Percentiles rank a stretch among this genome's conserved stretches.
Evolutionary conservation across 2,113 vertebrate species (phyloP).

Genomic region (Mesoclemmys tuberculata): DNA sequence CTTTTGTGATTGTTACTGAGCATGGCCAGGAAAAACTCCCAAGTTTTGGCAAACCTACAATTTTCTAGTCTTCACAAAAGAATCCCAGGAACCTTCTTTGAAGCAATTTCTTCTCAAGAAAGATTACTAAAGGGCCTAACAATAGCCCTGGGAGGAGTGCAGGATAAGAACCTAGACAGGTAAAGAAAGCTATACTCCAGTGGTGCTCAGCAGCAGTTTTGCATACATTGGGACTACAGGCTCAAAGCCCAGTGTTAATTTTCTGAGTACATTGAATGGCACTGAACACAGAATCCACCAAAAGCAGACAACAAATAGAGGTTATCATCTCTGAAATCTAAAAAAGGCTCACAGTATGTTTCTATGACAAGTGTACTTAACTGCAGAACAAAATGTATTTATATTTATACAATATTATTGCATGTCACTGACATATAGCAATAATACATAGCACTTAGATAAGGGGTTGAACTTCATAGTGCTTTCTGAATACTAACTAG

Average conservation of each 20-base stretch:
- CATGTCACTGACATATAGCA: background rate
- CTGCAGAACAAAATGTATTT: background rate
- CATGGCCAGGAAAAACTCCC: slow-evolving; percentile 62
- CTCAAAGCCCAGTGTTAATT: slow-evolving; percentile 11
- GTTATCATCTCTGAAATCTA: slow-evolving; percentile 18
- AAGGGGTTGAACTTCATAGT: background rate
- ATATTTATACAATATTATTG: background rate
- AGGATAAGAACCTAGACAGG: background rate
- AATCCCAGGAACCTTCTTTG: slow-evolving; percentile 67
- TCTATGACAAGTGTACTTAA: background rate
- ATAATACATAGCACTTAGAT: background rate
- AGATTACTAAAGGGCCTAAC: slow-evolving; percentile 56
- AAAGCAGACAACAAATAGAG: background rate
- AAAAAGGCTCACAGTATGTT: slow-evolving; percentile 27
- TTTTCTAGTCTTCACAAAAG: slow-evolving; percentile 69
- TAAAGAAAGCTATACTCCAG: background rate
- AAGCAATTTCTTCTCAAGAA: slow-evolving; percentile 42
- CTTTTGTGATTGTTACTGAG: slow-evolving; percentile 64
- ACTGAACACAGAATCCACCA: slow-evolving; percentile 31
- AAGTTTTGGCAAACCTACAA: slow-evolving; percentile 60
- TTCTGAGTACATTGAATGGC: background rate
- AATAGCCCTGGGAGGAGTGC: slow-evolving; percentile 29
- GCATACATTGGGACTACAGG: slow-evolving; percentile 36
- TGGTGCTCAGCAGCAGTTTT: background rate
- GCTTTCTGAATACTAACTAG: background rate